phyloP scores from a whole-genome alignment of 2,888 invertebrate genomes.

The Synanthedon myopaeformis region DNA sequence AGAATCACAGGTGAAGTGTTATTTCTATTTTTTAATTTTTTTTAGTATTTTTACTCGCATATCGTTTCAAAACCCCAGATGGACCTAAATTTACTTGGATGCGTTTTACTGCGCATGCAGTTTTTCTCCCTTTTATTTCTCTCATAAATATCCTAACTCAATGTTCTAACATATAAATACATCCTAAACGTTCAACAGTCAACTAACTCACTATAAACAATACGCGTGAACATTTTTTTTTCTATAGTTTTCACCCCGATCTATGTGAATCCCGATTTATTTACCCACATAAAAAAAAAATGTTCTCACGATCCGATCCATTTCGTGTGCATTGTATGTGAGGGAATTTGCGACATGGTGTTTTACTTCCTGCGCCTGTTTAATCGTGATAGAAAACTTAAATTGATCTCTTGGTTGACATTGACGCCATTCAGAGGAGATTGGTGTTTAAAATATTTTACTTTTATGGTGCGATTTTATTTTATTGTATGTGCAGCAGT shows the following conservation, averaged over 20 bases:
- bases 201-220: slow-evolving; percentile 22
- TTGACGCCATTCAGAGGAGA: too few relatives aligned
- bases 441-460: too few relatives aligned
- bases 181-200: slow-evolving; percentile 27
- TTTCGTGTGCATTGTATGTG: neutral
- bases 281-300: slow-evolving; percentile 5
- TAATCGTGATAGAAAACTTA: too few relatives aligned
- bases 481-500: too few relatives aligned
- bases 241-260: slow-evolving; percentile 16
- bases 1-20: too few relatives aligned
- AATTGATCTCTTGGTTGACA: too few relatives aligned
- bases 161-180: slow-evolving; percentile 16
- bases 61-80: slow-evolving; percentile 39
- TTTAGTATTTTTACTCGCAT: slow-evolving; percentile 39
- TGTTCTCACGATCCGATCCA: slow-evolving; percentile 4
- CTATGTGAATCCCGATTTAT: slow-evolving; percentile 33
- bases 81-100: slow-evolving; percentile 30
- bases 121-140: slow-evolving; percentile 22
- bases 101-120: slow-evolving; percentile 42
- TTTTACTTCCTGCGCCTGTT: neutral
- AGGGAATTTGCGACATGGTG: neutral
- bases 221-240: too few relatives aligned
- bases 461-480: too few relatives aligned
- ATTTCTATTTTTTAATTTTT: too few relatives aligned
- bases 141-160: slow-evolving; percentile 17